Evolutionary conservation across 2,113 vertebrate species (phyloP), one percentile per base, ranked within the genome.

Genomic region (Hippocampus comes): DNA sequence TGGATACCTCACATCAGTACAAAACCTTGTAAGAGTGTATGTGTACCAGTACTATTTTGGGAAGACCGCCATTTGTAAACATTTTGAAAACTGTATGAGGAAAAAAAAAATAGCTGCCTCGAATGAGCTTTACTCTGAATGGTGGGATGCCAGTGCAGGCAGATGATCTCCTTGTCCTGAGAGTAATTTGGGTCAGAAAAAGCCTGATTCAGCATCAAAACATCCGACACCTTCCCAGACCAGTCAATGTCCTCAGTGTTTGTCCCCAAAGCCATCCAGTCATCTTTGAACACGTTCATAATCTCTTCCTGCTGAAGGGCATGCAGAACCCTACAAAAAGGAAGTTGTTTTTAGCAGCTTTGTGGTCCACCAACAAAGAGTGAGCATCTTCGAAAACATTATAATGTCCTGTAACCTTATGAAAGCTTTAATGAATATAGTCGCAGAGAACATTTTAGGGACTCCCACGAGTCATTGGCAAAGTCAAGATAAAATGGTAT

Each of bases 221-320:
- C 88, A 63, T 94, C 90, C 0, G 86, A 77, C 74, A 92, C 92
- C 73, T 91, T 88, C 67, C 84, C 90, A 74, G 91, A 57, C 60
- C 63, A 91, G 20, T 87, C 80, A 20, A 72, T 25, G 25, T 92
- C 91, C 67, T 93, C 92, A 5, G 8, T 9, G 9, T 2, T 64
- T 2, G 42, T 21, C 9, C 74, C 88, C 63, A 96, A 84, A 17
- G 66, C 84, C 51, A 87, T 92, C 92, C 94, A 96, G 82, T 97
- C 95, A 60, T 98, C 93, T 23, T 83, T 42, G 72, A 96, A 96
- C 42, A 91, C 90, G 9, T 98, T 89, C 85, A 91, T 91, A 59
- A 97, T 95, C 82, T 93, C 89, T 73, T 95, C 95, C 89, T 98
- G 95, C 80, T 97, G 97, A 66, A 97, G 82, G 41, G 92, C 94